Base-by-base conservation (phyloP, 2,797 vertebrate species). In the Sebastes miniatus region DNA sequence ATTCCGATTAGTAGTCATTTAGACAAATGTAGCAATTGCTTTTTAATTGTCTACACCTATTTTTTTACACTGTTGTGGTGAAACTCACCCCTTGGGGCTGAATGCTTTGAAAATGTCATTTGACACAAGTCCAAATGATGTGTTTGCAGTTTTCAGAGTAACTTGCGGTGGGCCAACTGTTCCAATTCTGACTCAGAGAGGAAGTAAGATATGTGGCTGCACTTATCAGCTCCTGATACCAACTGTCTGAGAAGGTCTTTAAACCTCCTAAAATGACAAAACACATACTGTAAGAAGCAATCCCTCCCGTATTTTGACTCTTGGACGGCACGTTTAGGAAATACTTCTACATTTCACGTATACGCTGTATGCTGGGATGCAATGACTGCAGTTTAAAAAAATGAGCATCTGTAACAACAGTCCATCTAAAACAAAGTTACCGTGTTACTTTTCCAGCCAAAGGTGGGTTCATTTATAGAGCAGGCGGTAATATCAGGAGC, bases 161-260 rank as follows among this genome's bases (percentile, higher is more conserved):
- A 68, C n/a, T 43, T 59, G 27, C 67, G 12, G 58, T 52, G 20
- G 50, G 50, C 50, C 47, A 59, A 83, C 66, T 78, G 43, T 61
- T 64, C 25, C 18, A 73, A 61, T 80, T 88, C 63, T 54, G 8
- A 66, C 62, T 63, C 4, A 22, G 25, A 88, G 77, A 82, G 78
- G 85, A 90, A 84, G 81, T 87, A 64, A 77, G 74, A 80, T 83
- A 72, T 79, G 80, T 70, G 31, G 50, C 73, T 57, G 16, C 24
- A 47, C 34, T 71, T 65, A 86, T 87, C 67, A 73, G 36, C 50
- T 67, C 5, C 5, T 75, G 80, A 78, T 83, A 56, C 13, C 16
- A 71, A 59, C 65, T 58, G 12, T 27, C 32, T 81, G 5, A 65
- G 36, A 76, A 71, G 16, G 3, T 47, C 52, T 69, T 69, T n/a